A percentile compares a stretch with the other conserved stretches of the same genome.
Conservation (phyloP, 2,888 invertebrate genomes). For the Sepioteuthis lessoniana region DNA sequence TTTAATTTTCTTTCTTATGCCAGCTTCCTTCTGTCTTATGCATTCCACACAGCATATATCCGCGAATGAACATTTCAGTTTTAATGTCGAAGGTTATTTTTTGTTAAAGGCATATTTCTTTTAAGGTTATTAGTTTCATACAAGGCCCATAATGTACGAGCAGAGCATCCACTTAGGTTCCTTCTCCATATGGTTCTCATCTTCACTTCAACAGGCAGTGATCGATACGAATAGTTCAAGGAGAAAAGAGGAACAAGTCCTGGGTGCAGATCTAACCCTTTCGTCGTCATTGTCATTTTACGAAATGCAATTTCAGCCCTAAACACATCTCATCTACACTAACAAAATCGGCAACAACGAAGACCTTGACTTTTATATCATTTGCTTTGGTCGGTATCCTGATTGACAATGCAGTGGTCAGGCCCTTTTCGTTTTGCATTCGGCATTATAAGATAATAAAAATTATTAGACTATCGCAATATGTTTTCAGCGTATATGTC, state of each 20-base stretch:
- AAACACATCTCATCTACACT: background rate
- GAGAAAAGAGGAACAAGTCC: background rate
- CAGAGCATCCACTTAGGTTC: background rate
- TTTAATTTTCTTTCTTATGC: background rate
- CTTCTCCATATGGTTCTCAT: background rate
- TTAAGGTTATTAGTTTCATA: background rate
- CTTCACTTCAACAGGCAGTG: background rate
- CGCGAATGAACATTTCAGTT: background rate
- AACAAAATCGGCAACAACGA: background rate
- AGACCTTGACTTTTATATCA: background rate
- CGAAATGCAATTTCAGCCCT: background rate
- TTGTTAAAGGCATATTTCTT: background rate
- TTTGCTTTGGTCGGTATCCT: background rate
- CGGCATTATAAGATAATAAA: background rate
- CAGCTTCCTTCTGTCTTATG: background rate
- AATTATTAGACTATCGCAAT: background rate
- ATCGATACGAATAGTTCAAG: background rate
- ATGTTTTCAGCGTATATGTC: background rate
- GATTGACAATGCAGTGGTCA: background rate
- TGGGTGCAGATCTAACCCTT: background rate
- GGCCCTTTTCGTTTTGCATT: background rate
- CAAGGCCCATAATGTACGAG: background rate
- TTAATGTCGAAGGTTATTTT: background rate
- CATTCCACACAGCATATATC: background rate
- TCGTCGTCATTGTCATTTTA: background rate